A percentile compares a stretch with the other conserved stretches of the same genome.
These are phyloP conservation scores for Parauchenoglanis punctatus DNA, from an alignment of 2,797 vertebrate genomes.

Conservation along the genomic window DNA sequence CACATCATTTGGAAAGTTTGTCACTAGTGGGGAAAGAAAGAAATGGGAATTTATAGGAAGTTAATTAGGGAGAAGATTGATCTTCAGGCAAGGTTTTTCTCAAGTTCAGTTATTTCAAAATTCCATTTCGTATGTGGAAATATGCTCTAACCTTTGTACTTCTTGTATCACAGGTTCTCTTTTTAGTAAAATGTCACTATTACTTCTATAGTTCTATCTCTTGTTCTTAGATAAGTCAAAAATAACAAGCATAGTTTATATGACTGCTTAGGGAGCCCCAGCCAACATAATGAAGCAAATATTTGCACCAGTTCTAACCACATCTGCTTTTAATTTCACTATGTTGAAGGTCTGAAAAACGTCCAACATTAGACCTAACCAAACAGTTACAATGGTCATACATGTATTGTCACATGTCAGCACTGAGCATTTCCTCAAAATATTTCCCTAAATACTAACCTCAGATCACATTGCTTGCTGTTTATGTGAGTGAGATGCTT, in stretches of 20 bases:
- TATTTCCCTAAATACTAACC: slow-evolving; percentile 7
- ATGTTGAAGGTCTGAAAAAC: slow-evolving; percentile 8
- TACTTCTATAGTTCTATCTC: too few relatives aligned
- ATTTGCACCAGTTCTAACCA: slow-evolving; percentile 10
- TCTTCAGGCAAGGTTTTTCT: neutral
- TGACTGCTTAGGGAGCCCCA: neutral
- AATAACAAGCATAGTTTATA: slow-evolving; percentile 23
- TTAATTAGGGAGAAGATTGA: neutral
- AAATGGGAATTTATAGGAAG: slow-evolving; percentile 18
- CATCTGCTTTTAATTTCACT: neutral
- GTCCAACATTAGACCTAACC: neutral
- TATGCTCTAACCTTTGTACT: neutral
- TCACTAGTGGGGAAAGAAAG: neutral
- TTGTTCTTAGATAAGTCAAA: neutral
- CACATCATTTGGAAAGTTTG: neutral
- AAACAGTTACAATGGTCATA: neutral
- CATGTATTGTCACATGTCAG: slow-evolving; percentile 42
- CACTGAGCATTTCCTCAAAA: slow-evolving; percentile 37
- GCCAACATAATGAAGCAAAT: slow-evolving; percentile 33
- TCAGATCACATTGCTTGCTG: neutral
- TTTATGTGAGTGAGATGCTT: neutral
- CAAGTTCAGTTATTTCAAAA: neutral
- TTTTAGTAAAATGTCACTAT: neutral
- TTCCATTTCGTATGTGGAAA: neutral
- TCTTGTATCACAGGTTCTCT: neutral